Evolutionary conservation across 2,113 vertebrate species (phyloP), one percentile per base, ranked within the genome.

Genomic region (Sarotherodon lohbergeri): DNA sequence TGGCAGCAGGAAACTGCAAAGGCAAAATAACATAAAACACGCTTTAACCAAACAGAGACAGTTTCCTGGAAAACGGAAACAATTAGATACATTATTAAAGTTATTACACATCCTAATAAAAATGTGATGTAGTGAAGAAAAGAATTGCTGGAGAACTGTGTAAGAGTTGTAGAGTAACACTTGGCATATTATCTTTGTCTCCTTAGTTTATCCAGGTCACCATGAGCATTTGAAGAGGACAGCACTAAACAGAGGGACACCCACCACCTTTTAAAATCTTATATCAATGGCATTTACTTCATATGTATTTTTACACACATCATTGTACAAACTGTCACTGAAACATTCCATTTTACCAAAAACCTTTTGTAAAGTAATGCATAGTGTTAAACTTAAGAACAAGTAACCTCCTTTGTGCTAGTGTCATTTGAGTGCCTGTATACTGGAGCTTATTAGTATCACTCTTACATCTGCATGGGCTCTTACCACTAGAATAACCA

Each of bases 131-230:
- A 29, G 22, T 76, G 0, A 76, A 76, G 66, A 71, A 14, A 71
- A n/a, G 0, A 17, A 29, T 17, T 41, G 0, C 9, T 29, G 17
- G 22, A 46, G 2, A 50, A 39, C 24, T 27, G 11, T 3, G 13
- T 43, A 4, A 2, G 4, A 3, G 46, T 80, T 66, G 54, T n/a
- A 76, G 16, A 71, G 32, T 87, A 83, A 71, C 43, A 7, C 22
- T 39, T 4, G 1, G 3, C 48, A 13, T 29, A 1, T 39, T 8
- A 14, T 79, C 3, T 91, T 7, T 92, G 11, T 91, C 27, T 78
- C 29, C 57, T 0, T 50, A 97, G 96, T 97, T 97, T 22, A 96
- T 97, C 86, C 96, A 94, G 91, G 94, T 94, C 89, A 94, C 94
- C 29, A 96, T 97, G 95, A 94, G 90, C 78, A 55, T 94, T 41